These are phyloP conservation scores for Cheumatopsyche charites DNA, from an alignment of 1,140 invertebrate genomes.

Conservation along the genomic window DNA sequence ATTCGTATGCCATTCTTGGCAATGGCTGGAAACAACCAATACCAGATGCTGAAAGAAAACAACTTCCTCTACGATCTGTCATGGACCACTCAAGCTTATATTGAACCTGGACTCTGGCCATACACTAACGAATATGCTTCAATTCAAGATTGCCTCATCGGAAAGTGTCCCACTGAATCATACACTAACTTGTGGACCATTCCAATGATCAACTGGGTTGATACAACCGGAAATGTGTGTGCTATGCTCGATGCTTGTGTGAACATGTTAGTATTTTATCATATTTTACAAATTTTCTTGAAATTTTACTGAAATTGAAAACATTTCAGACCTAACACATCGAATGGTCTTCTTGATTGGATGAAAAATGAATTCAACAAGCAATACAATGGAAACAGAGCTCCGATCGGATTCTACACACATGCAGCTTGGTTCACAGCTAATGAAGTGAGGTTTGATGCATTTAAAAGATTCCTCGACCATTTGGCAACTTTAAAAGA, in stretches of 20 bases:
- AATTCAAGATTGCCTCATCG: constrained; percentile 61
- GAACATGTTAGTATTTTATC: constrained; percentile 55
- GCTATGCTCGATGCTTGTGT: constrained; percentile 69
- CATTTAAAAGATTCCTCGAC: constrained; percentile 54
- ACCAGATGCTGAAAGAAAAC: constrained; percentile 51
- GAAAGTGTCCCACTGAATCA: constrained; percentile 59
- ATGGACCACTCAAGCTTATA: constrained; percentile 57
- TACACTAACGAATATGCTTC: constrained; percentile 64
- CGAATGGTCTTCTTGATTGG: constrained; percentile 56
- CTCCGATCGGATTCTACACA: constrained; percentile 65
- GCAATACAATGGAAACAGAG: constrained; percentile 62
- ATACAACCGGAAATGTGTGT: constrained; percentile 60
- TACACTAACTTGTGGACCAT: constrained; percentile 61
- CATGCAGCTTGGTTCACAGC: constrained; percentile 62
- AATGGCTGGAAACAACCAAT: constrained; percentile 59
- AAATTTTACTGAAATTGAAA: background rate
- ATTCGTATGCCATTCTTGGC: constrained; percentile 63
- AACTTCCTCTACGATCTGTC: constrained; percentile 61
- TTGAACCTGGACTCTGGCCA: constrained; percentile 62
- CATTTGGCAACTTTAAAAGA: constrained; percentile 57
- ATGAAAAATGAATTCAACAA: constrained; percentile 62
- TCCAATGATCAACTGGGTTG: constrained; percentile 68
- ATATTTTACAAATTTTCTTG: background rate
- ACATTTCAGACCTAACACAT: constrained; percentile 50
- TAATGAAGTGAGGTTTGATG: constrained; percentile 12